Evolutionary conservation across 1,140 invertebrate species (phyloP).

Genomic region (Caerostris darwini): DNA sequence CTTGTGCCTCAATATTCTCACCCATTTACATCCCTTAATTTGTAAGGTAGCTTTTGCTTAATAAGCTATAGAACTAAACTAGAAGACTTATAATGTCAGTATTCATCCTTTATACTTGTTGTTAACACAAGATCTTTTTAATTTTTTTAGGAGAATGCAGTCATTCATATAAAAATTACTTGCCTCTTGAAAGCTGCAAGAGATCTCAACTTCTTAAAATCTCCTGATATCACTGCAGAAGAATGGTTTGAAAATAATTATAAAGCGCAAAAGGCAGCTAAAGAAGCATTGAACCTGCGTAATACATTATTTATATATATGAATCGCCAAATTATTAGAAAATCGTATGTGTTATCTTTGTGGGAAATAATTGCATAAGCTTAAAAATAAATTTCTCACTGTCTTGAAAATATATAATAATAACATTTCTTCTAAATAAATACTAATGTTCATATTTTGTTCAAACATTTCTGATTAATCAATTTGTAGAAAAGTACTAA

Average conservation of each 20-base stretch:
- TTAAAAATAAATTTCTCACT: too few relatives aligned
- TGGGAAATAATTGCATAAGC: too few relatives aligned
- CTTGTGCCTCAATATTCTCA: neutral
- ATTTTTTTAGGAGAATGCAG: conserved; percentile 19
- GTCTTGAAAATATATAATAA: too few relatives aligned
- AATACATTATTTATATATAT: neutral
- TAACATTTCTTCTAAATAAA: too few relatives aligned
- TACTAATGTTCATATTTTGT: too few relatives aligned
- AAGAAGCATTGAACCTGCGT: neutral
- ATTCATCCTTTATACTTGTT: neutral
- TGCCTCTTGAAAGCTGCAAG: neutral
- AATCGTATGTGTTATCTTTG: too few relatives aligned
- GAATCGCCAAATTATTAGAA: too few relatives aligned
- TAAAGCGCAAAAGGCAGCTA: conserved; percentile 18
- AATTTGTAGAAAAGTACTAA: too few relatives aligned
- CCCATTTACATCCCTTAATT: neutral
- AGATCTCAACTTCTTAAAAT: neutral
- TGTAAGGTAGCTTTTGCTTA: neutral
- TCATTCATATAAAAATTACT: neutral
- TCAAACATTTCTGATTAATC: too few relatives aligned
- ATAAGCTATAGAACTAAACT: neutral
- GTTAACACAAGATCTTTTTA: too few relatives aligned
- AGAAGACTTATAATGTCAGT: neutral
- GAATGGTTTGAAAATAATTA: conserved; percentile 75
- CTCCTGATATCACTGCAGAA: neutral